These are phyloP conservation scores for Diorhabda carinulata DNA, from an alignment of 1,140 invertebrate genomes.

Conservation along the genomic window DNA sequence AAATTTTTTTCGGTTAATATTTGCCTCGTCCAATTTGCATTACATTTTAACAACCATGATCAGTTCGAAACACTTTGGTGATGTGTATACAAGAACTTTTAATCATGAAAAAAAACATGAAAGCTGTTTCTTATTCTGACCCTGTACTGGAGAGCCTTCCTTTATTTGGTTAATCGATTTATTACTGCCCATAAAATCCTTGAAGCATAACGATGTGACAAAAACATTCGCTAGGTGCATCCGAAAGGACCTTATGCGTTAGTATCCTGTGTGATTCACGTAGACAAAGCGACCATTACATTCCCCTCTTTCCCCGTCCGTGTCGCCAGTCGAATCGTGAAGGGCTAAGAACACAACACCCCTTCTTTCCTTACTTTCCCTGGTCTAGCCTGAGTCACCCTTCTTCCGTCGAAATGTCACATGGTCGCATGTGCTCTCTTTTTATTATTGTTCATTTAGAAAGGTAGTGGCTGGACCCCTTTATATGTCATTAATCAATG, in stretches of 20 bases:
- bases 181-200: too few relatives aligned
- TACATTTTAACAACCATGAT: too few relatives aligned
- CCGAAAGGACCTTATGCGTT: not conserved
- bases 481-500: constrained; percentile 3
- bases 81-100: too few relatives aligned
- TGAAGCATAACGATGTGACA: too few relatives aligned
- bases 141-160: too few relatives aligned
- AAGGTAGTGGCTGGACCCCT: not conserved
- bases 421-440: constrained; percentile 1
- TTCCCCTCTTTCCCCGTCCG: not conserved
- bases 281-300: constrained; percentile 1
- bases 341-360: not conserved
- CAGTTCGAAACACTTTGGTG: too few relatives aligned
- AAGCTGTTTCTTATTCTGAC: too few relatives aligned
- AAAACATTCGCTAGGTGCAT: not conserved
- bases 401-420: constrained; percentile 1
- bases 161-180: too few relatives aligned
- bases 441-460: constrained; percentile 3
- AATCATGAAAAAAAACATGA: too few relatives aligned
- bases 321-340: not conserved
- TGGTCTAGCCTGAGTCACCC: not conserved
- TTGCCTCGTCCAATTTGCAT: too few relatives aligned
- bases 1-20: too few relatives aligned
- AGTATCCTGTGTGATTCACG: not conserved
- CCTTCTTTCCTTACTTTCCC: not conserved